A percentile compares a stretch with the other conserved stretches of the same genome.
phyloP scores from a whole-genome alignment of 2,888 invertebrate species.

The Cryptocheilus praepositus region DNA sequence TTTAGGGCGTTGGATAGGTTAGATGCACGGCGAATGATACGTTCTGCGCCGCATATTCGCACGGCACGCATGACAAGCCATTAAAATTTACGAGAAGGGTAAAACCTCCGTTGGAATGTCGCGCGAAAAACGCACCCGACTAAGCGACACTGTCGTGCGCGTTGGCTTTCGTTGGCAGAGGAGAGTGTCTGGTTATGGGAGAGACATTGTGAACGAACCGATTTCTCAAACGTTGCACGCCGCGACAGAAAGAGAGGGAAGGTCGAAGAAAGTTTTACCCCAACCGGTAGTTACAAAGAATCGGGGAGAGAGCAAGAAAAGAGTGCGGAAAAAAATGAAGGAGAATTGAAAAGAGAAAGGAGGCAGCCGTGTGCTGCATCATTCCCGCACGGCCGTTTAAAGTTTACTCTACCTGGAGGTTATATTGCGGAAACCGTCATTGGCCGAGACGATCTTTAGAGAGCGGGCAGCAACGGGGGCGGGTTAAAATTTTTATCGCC shows the following conservation, averaged over 20 bases:
- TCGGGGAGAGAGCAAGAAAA: background rate
- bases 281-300: background rate
- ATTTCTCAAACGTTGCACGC: background rate
- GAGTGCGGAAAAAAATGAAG: background rate
- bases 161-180: background rate
- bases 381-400: background rate
- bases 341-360: background rate
- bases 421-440: slow-evolving; percentile 1
- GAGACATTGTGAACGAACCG: background rate
- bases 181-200: background rate
- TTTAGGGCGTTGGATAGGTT: background rate
- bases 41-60: too few species aligned
- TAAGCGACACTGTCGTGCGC: too few species aligned
- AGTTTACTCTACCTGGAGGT: slow-evolving; percentile 1
- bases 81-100: too few species aligned
- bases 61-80: too few species aligned
- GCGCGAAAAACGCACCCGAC: background rate
- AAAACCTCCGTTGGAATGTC: too few species aligned
- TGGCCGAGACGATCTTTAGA: slow-evolving; percentile 4
- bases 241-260: too few species aligned
- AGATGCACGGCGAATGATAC: background rate
- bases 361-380: background rate
- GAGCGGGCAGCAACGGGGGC: background rate
- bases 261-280: slow-evolving; percentile 1
- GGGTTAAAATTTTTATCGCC: slow-evolving; percentile 8